Evolutionary conservation across 2,888 invertebrate genomes (phyloP).

Genomic region (Drosophila villosipedis): DNA sequence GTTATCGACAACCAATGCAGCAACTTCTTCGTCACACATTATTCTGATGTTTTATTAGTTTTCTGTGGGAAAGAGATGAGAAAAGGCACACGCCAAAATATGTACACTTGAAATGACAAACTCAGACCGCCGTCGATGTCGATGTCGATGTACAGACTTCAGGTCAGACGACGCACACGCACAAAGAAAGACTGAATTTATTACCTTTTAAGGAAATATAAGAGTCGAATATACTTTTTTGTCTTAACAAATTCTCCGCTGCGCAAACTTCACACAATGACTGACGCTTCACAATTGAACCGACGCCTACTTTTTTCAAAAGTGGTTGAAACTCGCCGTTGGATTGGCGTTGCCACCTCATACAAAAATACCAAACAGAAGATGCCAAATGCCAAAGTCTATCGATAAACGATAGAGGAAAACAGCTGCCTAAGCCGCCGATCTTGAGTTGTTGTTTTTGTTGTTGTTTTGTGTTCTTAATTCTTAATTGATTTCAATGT

Average conservation of each 20-base stretch:
- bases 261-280: conserved; percentile 66
- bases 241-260: conserved; percentile 46
- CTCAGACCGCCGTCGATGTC: conserved; percentile 22
- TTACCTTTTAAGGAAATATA: conserved; percentile 74
- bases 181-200: conserved; percentile 43
- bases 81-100: conserved; percentile 34
- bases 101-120: conserved; percentile 47
- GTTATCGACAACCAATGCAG: conserved; percentile 95
- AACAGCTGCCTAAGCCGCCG: conserved; percentile 38
- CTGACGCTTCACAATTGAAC: conserved; percentile 68
- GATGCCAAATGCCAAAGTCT: conserved; percentile 2
- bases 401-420: conserved; percentile 17
- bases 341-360: conserved; percentile 34
- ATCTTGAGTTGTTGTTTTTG: not conserved
- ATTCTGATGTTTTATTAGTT: conserved; percentile 85
- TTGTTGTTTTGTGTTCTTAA: conserved; percentile 9
- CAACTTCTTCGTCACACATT: conserved; percentile 98
- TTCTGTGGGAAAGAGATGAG: conserved; percentile 54
- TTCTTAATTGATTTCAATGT: conserved; percentile 6
- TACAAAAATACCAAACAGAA: conserved; percentile 5
- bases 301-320: conserved; percentile 76
- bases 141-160: conserved; percentile 7
- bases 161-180: conserved; percentile 35
- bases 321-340: conserved; percentile 65
- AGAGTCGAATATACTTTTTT: conserved; percentile 45